Conservation (phyloP, 2,888 invertebrate species). For the Coenonympha arcania region DNA sequence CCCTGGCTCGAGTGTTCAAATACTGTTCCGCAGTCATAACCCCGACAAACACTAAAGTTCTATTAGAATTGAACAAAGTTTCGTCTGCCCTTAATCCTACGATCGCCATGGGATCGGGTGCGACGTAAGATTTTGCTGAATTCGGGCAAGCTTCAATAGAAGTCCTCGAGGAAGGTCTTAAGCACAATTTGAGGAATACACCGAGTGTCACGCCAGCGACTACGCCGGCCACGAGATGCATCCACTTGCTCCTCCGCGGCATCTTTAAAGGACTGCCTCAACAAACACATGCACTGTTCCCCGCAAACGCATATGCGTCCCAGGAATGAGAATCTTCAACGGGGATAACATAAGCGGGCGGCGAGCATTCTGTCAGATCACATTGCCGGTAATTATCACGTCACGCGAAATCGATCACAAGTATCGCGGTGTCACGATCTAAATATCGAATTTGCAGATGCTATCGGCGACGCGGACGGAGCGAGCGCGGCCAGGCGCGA, state of each 20-base stretch:
- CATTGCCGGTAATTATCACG: conserved; percentile 55
- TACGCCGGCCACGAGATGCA: conserved; percentile 71
- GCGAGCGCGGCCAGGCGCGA: conserved; percentile 49
- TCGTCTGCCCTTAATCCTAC: conserved; percentile 54
- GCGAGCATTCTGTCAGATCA: conserved; percentile 54
- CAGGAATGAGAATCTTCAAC: conserved; percentile 64
- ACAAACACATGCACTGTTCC: conserved; percentile 53
- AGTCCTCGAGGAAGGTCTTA: conserved; percentile 55
- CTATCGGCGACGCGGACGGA: conserved; percentile 48
- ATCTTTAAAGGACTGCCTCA: conserved; percentile 55
- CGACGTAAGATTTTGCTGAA: conserved; percentile 39
- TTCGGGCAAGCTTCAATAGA: conserved; percentile 53
- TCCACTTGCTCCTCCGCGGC: conserved; percentile 69
- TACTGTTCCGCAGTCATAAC: conserved; percentile 98
- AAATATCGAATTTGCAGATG: conserved; percentile 67
- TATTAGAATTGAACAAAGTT: conserved; percentile 63
- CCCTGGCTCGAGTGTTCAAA: conserved; percentile 87
- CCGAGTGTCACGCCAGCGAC: conserved; percentile 74
- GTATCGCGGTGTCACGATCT: conserved; percentile 60
- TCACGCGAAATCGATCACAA: conserved; percentile 49
- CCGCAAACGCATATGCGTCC: conserved; percentile 69
- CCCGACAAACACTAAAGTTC: conserved; percentile 86
- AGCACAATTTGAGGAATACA: conserved; percentile 67
- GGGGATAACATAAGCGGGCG: conserved; percentile 27
- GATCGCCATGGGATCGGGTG: conserved; percentile 56